Percentiles rank a stretch among this genome's conserved stretches.
These are phyloP conservation scores for Oryzias woworae DNA, from an alignment of 2,113 vertebrate species.

Conservation along the genomic window DNA sequence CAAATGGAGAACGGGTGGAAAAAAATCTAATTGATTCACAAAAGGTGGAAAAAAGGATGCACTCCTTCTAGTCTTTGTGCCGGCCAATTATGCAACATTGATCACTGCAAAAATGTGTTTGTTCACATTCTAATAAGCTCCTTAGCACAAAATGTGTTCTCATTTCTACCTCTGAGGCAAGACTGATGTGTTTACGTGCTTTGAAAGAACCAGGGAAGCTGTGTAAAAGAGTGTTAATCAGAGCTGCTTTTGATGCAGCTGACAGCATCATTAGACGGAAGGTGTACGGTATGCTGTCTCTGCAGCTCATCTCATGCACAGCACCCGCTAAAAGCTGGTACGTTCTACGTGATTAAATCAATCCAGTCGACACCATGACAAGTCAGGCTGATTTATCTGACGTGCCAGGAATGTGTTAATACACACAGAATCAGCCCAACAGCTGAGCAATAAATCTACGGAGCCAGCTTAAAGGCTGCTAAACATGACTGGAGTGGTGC, in stretches of 20 bases:
- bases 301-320: constrained; percentile 21
- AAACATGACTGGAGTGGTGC: constrained; percentile 41
- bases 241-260: constrained; percentile 63
- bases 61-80: constrained; percentile 47
- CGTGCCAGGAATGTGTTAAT: constrained; percentile 46
- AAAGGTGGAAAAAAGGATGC: constrained; percentile 54
- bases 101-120: constrained; percentile 56
- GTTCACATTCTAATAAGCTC: constrained; percentile 61
- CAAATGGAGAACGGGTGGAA: constrained; percentile 38
- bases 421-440: constrained; percentile 53
- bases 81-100: constrained; percentile 62
- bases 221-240: constrained; percentile 62
- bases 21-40: constrained; percentile 52
- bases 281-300: constrained; percentile 24
- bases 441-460: constrained; percentile 60
- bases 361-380: constrained; percentile 63
- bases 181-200: constrained; percentile 50
- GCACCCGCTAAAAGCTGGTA: constrained; percentile 16
- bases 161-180: constrained; percentile 30
- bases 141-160: constrained; percentile 50
- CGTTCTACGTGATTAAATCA: constrained; percentile 57
- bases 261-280: constrained; percentile 50
- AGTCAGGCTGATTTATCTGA: constrained; percentile 61
- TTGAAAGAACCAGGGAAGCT: constrained; percentile 24
- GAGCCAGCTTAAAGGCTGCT: constrained; percentile 35